These are phyloP conservation scores for Calliopum simillimum DNA, from an alignment of 2,888 invertebrate species.

Conservation along the genomic window DNA sequence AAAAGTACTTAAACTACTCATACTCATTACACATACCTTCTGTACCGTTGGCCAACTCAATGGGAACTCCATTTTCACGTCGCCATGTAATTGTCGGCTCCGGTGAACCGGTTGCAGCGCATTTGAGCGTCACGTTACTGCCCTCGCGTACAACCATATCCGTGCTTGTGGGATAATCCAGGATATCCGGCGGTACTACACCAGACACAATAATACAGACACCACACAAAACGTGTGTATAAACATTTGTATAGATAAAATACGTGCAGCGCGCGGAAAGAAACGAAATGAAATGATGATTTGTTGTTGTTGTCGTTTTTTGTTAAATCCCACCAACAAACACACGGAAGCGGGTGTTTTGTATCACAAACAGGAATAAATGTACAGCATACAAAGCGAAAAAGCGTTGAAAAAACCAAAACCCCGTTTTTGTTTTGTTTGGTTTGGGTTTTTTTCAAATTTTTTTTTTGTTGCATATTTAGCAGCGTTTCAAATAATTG, in stretches of 20 bases:
- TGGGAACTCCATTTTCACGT: slow-evolving; percentile 82
- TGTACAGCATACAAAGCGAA: not conserved
- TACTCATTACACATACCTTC: slow-evolving; percentile 73
- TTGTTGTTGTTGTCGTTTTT: too few relatives aligned
- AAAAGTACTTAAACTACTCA: too few relatives aligned
- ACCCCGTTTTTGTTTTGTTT: slow-evolving; percentile 5
- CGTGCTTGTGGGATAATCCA: slow-evolving; percentile 86
- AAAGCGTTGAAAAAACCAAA: not conserved
- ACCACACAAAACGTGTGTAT: not conserved
- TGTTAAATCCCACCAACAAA: too few relatives aligned
- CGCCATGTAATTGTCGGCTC: slow-evolving; percentile 90
- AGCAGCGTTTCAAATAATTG: slow-evolving; percentile 37
- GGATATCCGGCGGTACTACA: slow-evolving; percentile 86
- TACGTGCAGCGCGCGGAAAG: not conserved
- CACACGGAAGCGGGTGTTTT: slow-evolving; percentile 29
- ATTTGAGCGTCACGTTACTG: slow-evolving; percentile 85
- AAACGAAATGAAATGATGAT: too few relatives aligned
- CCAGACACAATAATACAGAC: slow-evolving; percentile 37
- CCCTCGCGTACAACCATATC: slow-evolving; percentile 91
- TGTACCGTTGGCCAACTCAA: slow-evolving; percentile 76
- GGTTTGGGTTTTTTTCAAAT: not conserved
- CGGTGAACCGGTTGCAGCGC: slow-evolving; percentile 90
- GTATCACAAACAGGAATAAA: slow-evolving; percentile 28
- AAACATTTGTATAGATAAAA: slow-evolving; percentile 3
- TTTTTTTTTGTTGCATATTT: slow-evolving; percentile 42